Evolutionary conservation across 2,113 vertebrate species (phyloP), one percentile per base, ranked within the genome.

Genomic region (Barbus barbus): DNA sequence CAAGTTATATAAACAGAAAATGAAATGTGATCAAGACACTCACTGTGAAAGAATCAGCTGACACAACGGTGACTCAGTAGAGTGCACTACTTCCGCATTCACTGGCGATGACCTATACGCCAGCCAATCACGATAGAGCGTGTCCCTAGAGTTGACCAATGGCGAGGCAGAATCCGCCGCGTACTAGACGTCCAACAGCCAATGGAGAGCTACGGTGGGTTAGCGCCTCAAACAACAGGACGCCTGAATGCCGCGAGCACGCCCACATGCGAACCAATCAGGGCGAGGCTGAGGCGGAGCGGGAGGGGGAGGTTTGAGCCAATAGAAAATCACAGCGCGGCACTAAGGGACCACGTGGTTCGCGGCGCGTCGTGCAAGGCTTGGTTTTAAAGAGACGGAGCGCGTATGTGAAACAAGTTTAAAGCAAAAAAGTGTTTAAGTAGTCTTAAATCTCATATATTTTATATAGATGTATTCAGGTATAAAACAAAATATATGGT

Each of bases 281-380:
- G 22, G 24, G 3, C 9, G 9, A 69, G 80, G 18, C 18, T 60
- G 28, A 31, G 24, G 67, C 8, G 46, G 12, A 58, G 20, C 1
- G 14, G 60, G 44, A 24, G 9, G n/a, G 63, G n/a, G 24, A 31
- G 36, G 48, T 24, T 33, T n/a, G 14, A 80, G 60, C 94, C 94
- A 95, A 95, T 95, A 92, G 90, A 94, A 95, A 95, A 92, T 95
- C 94, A 95, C 94, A 95, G 94, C 94, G 94, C 94, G 94, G 94
- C 94, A 95, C 86, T 91, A 86, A 78, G 76, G 67, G 83, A 78
- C 78, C 86, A 90, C 87, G 72, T 89, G 85, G 33, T 75, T 38
- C 2, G 9, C 38, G 6, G 78, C 77, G 26, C 1, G 51, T 20
- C n/a, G 13, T 6, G 44, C 12, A 5, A 51, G 72, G 41, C 56